Conservation (phyloP, 2,113 vertebrate species). For the Melanotaenia duboulayi region DNA sequence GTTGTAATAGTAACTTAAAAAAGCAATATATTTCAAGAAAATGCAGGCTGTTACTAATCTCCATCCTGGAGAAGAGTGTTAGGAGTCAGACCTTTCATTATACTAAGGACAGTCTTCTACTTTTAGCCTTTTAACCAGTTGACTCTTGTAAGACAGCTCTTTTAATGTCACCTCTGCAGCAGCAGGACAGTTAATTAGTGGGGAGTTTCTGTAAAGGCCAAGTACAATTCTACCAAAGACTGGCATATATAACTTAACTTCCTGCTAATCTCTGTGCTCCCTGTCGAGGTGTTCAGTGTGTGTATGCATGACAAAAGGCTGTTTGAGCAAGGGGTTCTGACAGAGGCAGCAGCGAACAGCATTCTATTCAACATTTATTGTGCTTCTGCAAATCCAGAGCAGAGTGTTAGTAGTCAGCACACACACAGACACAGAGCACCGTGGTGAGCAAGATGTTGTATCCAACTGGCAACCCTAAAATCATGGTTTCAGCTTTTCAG, state of each 20-base stretch:
- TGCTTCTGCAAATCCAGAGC: constrained; percentile 20
- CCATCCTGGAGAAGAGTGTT: neutral
- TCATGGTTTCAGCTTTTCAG: constrained; percentile 33
- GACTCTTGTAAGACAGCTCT: neutral
- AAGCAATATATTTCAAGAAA: no score
- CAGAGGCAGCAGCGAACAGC: constrained; percentile 1
- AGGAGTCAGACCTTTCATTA: neutral
- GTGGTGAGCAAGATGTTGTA: constrained; percentile 32
- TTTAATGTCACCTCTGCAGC: neutral
- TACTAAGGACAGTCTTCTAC: neutral
- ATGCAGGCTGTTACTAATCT: no score
- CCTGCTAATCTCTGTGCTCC: neutral
- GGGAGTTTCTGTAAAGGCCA: constrained; percentile 14
- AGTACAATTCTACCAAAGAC: constrained; percentile 8
- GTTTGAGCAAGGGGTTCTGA: neutral
- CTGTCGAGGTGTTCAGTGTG: neutral
- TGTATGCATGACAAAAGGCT: neutral
- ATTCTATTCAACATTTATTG: neutral
- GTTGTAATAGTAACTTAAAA: neutral
- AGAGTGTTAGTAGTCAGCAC: constrained; percentile 51
- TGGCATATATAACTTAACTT: neutral
- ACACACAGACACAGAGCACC: constrained; percentile 32
- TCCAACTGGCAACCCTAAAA: constrained; percentile 48
- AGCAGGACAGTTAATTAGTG: constrained; percentile 20
- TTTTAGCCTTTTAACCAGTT: constrained; percentile 2